These are phyloP conservation scores for Zaprionus davidi DNA, from an alignment of 1,140 invertebrate species.

Conservation along the genomic window DNA sequence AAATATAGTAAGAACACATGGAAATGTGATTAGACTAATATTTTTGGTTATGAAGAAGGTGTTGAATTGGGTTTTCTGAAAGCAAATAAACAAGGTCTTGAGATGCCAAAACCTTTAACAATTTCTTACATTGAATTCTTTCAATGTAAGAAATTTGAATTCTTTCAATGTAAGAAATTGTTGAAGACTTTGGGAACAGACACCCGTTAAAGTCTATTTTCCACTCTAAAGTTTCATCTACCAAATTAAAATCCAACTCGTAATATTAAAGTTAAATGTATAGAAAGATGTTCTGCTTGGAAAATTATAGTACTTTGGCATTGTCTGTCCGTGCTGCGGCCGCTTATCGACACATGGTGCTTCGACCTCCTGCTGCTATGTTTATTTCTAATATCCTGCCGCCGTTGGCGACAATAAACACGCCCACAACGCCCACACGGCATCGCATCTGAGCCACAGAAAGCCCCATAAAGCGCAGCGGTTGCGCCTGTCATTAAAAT, in stretches of 20 bases:
- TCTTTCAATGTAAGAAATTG: fast-evolving
- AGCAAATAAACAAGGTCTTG: not conserved
- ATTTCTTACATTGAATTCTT: too few relatives aligned
- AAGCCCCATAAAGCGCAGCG: slow-evolving; percentile 74
- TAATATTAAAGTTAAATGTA: slow-evolving; percentile 17
- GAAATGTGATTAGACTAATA: too few relatives aligned
- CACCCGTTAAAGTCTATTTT: too few relatives aligned
- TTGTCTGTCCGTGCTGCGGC: slow-evolving; percentile 32
- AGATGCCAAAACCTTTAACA: too few relatives aligned
- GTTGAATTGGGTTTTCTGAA: not conserved
- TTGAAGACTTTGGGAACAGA: too few relatives aligned
- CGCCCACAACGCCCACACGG: slow-evolving; percentile 54
- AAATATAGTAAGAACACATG: too few relatives aligned
- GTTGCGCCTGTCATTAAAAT: slow-evolving; percentile 74
- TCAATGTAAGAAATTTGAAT: too few relatives aligned
- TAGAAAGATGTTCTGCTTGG: slow-evolving; percentile 13
- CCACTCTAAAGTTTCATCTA: too few relatives aligned
- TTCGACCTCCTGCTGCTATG: slow-evolving; percentile 60
- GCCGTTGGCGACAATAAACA: slow-evolving; percentile 72
- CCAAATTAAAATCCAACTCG: too few relatives aligned
- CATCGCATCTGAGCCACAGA: slow-evolving; percentile 39
- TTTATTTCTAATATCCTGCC: slow-evolving; percentile 79
- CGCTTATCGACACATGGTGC: slow-evolving; percentile 37
- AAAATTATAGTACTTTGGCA: slow-evolving; percentile 33
- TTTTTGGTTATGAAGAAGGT: not conserved